Base-by-base conservation (phyloP, 2,113 vertebrate species). In the Piliocolobus tephrosceles region DNA sequence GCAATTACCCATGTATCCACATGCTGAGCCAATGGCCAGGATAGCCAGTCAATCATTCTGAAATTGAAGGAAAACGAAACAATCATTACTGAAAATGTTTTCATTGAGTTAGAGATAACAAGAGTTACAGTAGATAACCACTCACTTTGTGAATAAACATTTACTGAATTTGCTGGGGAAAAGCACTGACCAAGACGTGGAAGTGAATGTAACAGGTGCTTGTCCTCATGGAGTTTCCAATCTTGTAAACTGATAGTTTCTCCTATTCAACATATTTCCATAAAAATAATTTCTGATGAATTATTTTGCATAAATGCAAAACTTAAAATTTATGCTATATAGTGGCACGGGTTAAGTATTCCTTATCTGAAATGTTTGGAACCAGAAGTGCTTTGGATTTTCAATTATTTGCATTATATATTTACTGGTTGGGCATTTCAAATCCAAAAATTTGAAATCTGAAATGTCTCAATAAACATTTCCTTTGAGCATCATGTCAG, bases 11-110 rank as follows among this genome's bases (percentile, higher is more conserved):
- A 99, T 0, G 99, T 99, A 93, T 99, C 99, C 88, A 99, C 99
- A 25, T 99, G 99, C 97, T 99, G 99, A 94, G 99, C 99, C 98
- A 99, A 97, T 38, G 99, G 99, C 99, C 99, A 99, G 43, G 99
- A 99, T 0, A 99, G 98, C 99, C 99, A 99, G 98, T 99, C 99
- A 97, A 99, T 99, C 99, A 99, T 99, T 98, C 99, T 99, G 98
- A 97, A 98, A 89, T 95, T 13, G 35, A 95, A 94, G 68, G 35
- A 95, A 95, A 94, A 79, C 20, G 76, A 93, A 87, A 91, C 27
- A 45, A 79, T 38, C 5, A 91, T 45, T 27, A 88, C 2, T 75
- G 68, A 90, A 81, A 92, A 95, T 72, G 90, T 72, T 90, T 88
- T 94, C 58, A 79, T 70, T 91, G 50, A 68, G 6, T 91, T 73